Evolutionary conservation across 2,113 vertebrate genomes (phyloP).

Genomic region (Bos taurus): ARS-UCD2.0 NC_037333.1:18882501-18883000

Average conservation of each 20-base stretch:
- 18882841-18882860: background rate
- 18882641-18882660: background rate
- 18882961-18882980: background rate
- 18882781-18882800: background rate
- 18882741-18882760: conserved; percentile 11
- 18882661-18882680: conserved; percentile 37
- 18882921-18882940: background rate
- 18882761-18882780: background rate
- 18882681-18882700: background rate
- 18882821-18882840: background rate
- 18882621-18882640: background rate
- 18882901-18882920: background rate
- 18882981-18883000: background rate
- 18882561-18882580: conserved; percentile 82
- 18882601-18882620: background rate
- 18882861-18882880: conserved; percentile 1
- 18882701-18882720: conserved; percentile 42
- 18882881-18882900: background rate
- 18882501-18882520: conserved; percentile 97
- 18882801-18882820: background rate
- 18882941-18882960: background rate
- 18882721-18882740: background rate
- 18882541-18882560: conserved; percentile 87
- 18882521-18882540: conserved; percentile 88
- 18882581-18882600: background rate